A percentile compares a stretch with the other conserved stretches of the same genome.
These are phyloP conservation scores for Scaeva pyrastri DNA, from an alignment of 2,888 invertebrate genomes.

Conservation along the genomic window DNA sequence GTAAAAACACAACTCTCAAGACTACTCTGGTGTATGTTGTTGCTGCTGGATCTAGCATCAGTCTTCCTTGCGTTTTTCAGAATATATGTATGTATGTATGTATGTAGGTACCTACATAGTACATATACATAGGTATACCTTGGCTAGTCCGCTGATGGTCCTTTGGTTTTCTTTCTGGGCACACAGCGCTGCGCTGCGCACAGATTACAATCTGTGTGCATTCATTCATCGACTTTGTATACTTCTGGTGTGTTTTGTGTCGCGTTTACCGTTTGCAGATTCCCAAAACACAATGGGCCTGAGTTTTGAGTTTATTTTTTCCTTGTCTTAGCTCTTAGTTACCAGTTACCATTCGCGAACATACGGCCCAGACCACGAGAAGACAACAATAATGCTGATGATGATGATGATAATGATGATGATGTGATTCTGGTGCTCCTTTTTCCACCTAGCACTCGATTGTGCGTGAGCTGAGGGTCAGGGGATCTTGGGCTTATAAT, in stretches of 20 bases:
- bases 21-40: constrained; percentile 22
- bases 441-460: constrained; percentile 35
- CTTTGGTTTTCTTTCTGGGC: neutral
- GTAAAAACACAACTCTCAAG: constrained; percentile 35
- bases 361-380: constrained; percentile 4
- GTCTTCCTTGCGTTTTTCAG: neutral
- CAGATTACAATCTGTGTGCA: constrained; percentile 67
- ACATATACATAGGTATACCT: neutral
- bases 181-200: constrained; percentile 14
- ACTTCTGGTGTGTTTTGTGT: constrained; percentile 65
- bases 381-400: constrained; percentile 5
- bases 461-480: constrained; percentile 49
- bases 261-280: constrained; percentile 64
- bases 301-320: constrained; percentile 3
- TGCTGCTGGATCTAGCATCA: constrained; percentile 4
- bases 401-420: too few species aligned
- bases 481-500: constrained; percentile 15
- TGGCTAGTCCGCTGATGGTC: constrained; percentile 7
- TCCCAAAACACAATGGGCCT: constrained; percentile 51
- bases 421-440: neutral
- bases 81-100: too few species aligned
- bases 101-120: too few species aligned
- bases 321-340: neutral
- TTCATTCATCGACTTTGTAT: constrained; percentile 69
- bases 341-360: neutral